Base-by-base conservation (phyloP, 1,140 invertebrate genomes). In the Drosophila nasuta region DNA sequence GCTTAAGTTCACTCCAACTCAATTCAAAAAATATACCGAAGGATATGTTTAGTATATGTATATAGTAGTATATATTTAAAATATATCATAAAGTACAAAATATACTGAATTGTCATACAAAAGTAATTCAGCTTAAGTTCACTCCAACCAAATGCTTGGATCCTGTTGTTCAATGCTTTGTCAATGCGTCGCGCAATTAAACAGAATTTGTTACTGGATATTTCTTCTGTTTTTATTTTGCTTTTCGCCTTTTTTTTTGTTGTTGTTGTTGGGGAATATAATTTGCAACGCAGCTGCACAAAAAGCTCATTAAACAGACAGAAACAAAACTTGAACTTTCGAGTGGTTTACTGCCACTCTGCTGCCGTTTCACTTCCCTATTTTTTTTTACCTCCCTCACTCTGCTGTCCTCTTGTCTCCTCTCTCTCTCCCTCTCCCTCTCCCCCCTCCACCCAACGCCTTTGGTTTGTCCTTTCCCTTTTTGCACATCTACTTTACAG, bases 301-400 rank as follows among this genome's bases (percentile, higher is more conserved):
- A 70, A 71, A 71, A 71, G 68, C 68, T 71, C 68, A 71, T 71
- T 71, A 71, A 71, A 71, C 51, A 56, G 51, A 71, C 28, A 13
- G 65, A 33, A 57, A 10, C 20, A 57, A 28, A 58, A 43, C 41
- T 59, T 46, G 41, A 59, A 59, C 38, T 59, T 59, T 59, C 41
- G 17, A 59, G 57, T 30, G 41, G 58, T 52, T 45, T 45, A 60
- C 11, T 63, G 48, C 33, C 25, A 10, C 8, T 7, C 11, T 63
- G 48, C 46, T 38, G 15, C 8, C 11, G n/a, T 65, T 41, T 13
- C 1, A 43, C 5, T 54, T n/a, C 38, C 49, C 63, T 33, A 45
- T 38, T 38, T 28, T 35, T 49, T 28, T 35, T 49, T 52, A 33
- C 11, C 5, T 8, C 25, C 7, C 30, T 7, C 11, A 6, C 25